Evolutionary conservation across 2,797 vertebrate genomes (phyloP).

Genomic region (Gymnothorax javanicus): DNA sequence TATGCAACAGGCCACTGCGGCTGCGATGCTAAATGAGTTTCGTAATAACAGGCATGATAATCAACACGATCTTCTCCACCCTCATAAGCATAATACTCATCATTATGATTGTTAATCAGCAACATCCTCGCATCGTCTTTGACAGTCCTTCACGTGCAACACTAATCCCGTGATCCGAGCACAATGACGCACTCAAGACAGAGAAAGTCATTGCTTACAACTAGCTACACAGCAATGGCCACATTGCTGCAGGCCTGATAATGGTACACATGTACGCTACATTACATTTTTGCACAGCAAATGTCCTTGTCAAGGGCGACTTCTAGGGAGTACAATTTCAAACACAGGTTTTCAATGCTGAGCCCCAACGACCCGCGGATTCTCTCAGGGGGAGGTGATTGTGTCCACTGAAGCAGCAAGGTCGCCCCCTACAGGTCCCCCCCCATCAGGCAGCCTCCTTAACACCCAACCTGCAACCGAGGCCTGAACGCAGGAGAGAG

Average conservation of each 20-base stretch:
- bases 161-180: neutral
- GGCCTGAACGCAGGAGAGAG: neutral
- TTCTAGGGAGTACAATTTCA: neutral
- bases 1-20: neutral
- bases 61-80: constrained; percentile 4
- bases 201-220: neutral
- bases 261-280: neutral
- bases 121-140: neutral
- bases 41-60: neutral
- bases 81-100: constrained; percentile 4
- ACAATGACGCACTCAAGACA: neutral
- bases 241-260: neutral
- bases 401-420: neutral
- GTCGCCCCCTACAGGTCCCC: neutral
- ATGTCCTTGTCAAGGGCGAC: constrained; percentile 15
- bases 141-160: neutral
- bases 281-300: neutral
- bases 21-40: neutral
- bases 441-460: neutral
- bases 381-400: neutral
- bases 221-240: neutral
- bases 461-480: neutral
- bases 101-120: neutral
- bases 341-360: neutral
- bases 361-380: neutral